These are phyloP conservation scores for Notothenia rossii DNA, from an alignment of 2,113 vertebrate species.

Conservation along the genomic window DNA sequence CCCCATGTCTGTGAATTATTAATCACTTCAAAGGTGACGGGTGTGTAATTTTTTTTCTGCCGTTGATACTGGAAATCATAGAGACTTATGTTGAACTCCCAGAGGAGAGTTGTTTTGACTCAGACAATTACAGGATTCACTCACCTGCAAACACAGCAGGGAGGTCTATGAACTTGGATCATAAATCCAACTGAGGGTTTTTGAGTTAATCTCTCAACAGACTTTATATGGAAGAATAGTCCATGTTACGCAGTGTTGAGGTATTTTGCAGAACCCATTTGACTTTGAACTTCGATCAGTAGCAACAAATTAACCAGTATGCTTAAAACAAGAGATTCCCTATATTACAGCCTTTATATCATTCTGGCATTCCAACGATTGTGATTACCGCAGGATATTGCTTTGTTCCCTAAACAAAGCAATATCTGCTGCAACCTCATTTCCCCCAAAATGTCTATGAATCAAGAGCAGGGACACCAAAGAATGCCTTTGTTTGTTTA, in stretches of 20 bases:
- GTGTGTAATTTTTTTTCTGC: conserved; percentile 2
- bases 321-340: background rate
- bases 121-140: conserved; percentile 62
- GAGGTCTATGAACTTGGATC: conserved; percentile 32
- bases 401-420: background rate
- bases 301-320: background rate
- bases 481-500: background rate
- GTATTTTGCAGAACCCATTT: background rate
- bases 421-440: no score
- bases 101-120: conserved; percentile 31
- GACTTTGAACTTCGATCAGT: conserved; percentile 4
- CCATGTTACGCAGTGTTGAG: background rate
- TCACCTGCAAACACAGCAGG: conserved; percentile 42
- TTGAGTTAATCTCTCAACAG: conserved; percentile 33
- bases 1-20: background rate
- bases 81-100: conserved; percentile 21
- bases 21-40: conserved; percentile 23
- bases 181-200: conserved; percentile 27
- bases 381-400: background rate
- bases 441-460: no score
- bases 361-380: background rate
- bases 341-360: background rate
- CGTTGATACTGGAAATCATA: conserved; percentile 30
- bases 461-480: background rate
- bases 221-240: conserved; percentile 14